These are phyloP conservation scores for Hemiprocne comata DNA, from an alignment of 2,113 vertebrate genomes.

Conservation along the genomic window DNA sequence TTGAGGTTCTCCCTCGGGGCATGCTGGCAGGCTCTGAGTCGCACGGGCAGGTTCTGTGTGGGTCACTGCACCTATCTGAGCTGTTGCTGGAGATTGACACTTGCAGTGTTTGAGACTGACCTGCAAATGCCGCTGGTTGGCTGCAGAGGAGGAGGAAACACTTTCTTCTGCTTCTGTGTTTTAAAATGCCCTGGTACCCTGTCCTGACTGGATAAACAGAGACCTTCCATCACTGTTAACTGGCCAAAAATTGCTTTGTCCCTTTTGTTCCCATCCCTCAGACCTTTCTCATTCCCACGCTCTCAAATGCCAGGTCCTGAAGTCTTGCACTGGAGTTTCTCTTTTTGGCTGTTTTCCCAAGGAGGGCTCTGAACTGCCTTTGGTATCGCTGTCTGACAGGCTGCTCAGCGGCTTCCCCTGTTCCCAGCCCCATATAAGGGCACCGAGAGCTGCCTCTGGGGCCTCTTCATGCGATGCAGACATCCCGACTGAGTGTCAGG, in stretches of 20 bases:
- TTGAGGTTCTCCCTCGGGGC: background rate
- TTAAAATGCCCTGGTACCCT: conserved; percentile 35
- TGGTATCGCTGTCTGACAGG: background rate
- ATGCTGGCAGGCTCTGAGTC: background rate
- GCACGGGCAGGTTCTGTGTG: background rate
- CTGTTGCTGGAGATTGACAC: background rate
- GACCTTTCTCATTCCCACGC: conserved; percentile 54
- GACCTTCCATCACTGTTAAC: background rate
- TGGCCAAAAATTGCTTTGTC: conserved; percentile 30
- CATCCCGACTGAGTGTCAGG: background rate
- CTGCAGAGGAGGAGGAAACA: conserved; percentile 9
- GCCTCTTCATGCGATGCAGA: background rate
- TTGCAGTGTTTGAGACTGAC: background rate
- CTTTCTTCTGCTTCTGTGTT: conserved; percentile 30
- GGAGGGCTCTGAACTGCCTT: conserved; percentile 37
- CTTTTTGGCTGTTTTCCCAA: background rate
- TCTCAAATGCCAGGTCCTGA: conserved; percentile 45
- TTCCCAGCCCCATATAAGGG: conserved; percentile 56
- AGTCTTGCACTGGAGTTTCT: conserved; percentile 27
- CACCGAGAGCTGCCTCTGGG: conserved; percentile 7
- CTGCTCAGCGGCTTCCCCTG: background rate
- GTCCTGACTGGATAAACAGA: conserved; percentile 37
- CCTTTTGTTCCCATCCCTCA: conserved; percentile 33
- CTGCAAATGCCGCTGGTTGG: conserved; percentile 38
- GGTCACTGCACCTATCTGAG: background rate